Evolutionary conservation across 2,888 invertebrate species (phyloP).

Genomic region (Nemotelus nigrinus): DNA sequence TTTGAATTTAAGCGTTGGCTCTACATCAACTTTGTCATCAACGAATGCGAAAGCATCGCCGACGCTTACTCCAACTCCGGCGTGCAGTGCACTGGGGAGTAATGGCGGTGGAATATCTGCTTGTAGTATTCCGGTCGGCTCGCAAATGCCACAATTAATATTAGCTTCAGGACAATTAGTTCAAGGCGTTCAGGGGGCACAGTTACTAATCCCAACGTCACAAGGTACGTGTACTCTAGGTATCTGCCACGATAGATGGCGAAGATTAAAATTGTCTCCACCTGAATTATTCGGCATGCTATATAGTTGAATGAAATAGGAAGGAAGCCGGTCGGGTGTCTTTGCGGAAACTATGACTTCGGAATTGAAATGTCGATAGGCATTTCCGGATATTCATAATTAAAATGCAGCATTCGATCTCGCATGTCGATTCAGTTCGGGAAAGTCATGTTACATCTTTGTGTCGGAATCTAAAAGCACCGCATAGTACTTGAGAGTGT

Average conservation of each 20-base stretch:
- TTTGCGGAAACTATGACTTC: not conserved
- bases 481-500: too few species aligned
- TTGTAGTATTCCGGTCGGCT: slow-evolving; percentile 58
- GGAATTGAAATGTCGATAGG: too few species aligned
- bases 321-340: not conserved
- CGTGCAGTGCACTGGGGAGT: slow-evolving; percentile 62
- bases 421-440: too few species aligned
- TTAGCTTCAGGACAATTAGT: slow-evolving; percentile 91
- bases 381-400: too few species aligned
- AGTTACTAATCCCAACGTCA: slow-evolving; percentile 93
- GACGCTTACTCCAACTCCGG: slow-evolving; percentile 69
- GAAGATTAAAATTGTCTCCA: slow-evolving; percentile 37
- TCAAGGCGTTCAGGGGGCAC: slow-evolving; percentile 92
- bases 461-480: too few species aligned
- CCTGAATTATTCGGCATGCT: slow-evolving; percentile 18
- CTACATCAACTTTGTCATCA: slow-evolving; percentile 58
- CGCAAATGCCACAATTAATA: slow-evolving; percentile 87
- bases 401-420: too few species aligned
- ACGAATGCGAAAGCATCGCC: slow-evolving; percentile 69
- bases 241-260: slow-evolving; percentile 32
- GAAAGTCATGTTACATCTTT: too few species aligned
- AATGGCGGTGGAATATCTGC: slow-evolving; percentile 70
- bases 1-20: slow-evolving; percentile 82
- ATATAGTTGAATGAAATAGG: slow-evolving; percentile 1
- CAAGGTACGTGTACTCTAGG: slow-evolving; percentile 73